These are phyloP conservation scores for Petrolisthes cinctipes DNA, from an alignment of 2,888 invertebrate species.

Conservation along the genomic window DNA sequence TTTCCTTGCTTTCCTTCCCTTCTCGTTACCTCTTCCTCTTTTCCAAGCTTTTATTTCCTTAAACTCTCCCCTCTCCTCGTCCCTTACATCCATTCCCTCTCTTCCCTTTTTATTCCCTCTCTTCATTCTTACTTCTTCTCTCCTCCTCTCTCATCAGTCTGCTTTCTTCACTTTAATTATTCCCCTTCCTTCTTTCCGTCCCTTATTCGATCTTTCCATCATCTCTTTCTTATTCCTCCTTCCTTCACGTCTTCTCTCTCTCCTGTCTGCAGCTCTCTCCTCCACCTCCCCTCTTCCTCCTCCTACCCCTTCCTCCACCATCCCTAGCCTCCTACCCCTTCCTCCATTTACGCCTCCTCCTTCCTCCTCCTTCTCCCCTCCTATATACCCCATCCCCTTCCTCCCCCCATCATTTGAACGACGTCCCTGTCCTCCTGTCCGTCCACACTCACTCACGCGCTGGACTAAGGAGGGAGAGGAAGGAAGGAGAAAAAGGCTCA, in stretches of 20 bases:
- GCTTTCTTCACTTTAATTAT: too few species aligned
- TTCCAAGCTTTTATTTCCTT: too few species aligned
- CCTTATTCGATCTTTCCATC: not conserved
- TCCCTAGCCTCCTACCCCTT: not conserved
- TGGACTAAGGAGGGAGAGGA: not conserved
- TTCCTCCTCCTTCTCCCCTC: slow-evolving; percentile 4
- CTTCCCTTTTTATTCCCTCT: too few species aligned
- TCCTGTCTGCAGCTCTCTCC: not conserved
- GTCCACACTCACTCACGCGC: not conserved
- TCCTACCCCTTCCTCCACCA: not conserved
- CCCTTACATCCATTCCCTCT: too few species aligned
- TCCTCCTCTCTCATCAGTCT: too few species aligned
- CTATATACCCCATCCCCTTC: not conserved
- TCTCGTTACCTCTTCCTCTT: too few species aligned
- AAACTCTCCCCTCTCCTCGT: too few species aligned
- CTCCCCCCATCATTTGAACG: not conserved
- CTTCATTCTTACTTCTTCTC: too few species aligned
- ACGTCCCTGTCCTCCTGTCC: not conserved
- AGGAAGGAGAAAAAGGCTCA: not conserved
- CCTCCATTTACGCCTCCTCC: not conserved
- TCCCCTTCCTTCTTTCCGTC: too few species aligned
- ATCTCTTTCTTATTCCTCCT: not conserved
- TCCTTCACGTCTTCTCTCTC: not conserved
- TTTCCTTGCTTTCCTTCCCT: too few species aligned
- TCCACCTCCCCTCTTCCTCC: not conserved